Conservation (phyloP, 1,140 invertebrate genomes). For the Aporrectodea caliginosa region DNA sequence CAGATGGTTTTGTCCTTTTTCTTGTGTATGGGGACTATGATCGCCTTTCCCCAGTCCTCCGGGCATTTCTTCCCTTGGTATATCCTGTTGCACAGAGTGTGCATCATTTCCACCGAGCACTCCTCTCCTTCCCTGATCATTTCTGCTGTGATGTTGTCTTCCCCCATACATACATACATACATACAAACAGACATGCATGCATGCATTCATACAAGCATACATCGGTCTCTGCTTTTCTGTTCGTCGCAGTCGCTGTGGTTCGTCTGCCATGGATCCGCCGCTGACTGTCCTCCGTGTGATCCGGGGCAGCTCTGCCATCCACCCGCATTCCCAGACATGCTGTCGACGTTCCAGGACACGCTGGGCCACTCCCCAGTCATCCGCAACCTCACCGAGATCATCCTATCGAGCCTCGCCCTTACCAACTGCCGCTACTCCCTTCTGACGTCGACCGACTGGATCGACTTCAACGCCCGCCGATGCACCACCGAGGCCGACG, state of each 20-base stretch:
- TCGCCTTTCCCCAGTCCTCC: too few species aligned
- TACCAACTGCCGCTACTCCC: not conserved
- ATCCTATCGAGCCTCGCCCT: not conserved
- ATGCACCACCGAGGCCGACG: not conserved
- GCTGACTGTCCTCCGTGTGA: not conserved
- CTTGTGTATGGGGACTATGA: too few species aligned
- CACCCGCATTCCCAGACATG: not conserved
- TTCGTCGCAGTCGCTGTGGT: not conserved
- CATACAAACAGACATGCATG: too few species aligned
- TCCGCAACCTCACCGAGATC: not conserved
- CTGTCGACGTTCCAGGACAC: not conserved
- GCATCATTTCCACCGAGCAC: too few species aligned
- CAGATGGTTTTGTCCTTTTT: too few species aligned
- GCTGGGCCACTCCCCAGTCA: not conserved
- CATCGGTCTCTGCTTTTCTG: not conserved
- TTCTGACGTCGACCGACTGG: not conserved
- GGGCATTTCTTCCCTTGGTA: too few species aligned
- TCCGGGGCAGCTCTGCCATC: not conserved
- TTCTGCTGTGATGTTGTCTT: too few species aligned
- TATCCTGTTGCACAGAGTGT: too few species aligned
- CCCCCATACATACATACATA: too few species aligned
- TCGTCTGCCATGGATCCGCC: not conserved
- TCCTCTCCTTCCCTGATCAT: too few species aligned
- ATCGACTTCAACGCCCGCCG: not conserved
- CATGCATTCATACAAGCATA: too few species aligned